Base-by-base conservation (phyloP, 2,888 invertebrate genomes). In the Andrena haemorrhoa region DNA sequence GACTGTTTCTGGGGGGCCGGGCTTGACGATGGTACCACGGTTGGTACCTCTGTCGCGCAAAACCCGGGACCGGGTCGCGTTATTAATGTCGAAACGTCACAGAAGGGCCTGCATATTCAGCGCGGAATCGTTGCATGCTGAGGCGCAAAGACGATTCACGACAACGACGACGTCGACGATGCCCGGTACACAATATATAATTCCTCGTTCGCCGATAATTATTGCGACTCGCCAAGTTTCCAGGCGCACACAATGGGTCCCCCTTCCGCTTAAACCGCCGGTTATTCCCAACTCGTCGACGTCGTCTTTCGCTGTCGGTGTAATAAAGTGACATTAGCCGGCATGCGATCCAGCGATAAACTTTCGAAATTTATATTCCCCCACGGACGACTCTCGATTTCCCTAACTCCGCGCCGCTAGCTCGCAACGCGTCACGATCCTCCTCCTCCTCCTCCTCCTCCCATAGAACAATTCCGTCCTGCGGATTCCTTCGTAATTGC, bases 301-400 rank as follows among this genome's bases (percentile, higher is more conserved):
- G 79, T 84, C 84, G 85, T 83, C 86, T 85, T 86, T 77, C 83
- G 84, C 86, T 56, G 56, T 56, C 89, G 87, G 90, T 92, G 47
- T 82, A 92, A 93, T 93, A 93, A 93, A 93, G 90, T 91, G 91
- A 93, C 93, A 91, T 93, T 92, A 90, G 86, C 86, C 82, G 85
- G 91, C 93, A 93, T 93, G 93, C 93, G 91, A 93, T 93, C 90
- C 84, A 86, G 89, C 93, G 93, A 93, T 93, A 93, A 93, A 93
- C 91, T 92, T 92, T 91, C 85, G 83, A 92, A 93, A 93, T 92
- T 92, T 92, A 92, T 93, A 91, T 85, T 86, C 77, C 73, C 41
- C 75, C 56, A 26, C 56, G 56, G 66, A 20, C 41, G 82, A 84
- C 79, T 79, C 83, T 85, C 86, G 84, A 87, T 85, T 82, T 79